Conservation (phyloP, 2,113 vertebrate species). For the Tenrec ecaudatus region DNA sequence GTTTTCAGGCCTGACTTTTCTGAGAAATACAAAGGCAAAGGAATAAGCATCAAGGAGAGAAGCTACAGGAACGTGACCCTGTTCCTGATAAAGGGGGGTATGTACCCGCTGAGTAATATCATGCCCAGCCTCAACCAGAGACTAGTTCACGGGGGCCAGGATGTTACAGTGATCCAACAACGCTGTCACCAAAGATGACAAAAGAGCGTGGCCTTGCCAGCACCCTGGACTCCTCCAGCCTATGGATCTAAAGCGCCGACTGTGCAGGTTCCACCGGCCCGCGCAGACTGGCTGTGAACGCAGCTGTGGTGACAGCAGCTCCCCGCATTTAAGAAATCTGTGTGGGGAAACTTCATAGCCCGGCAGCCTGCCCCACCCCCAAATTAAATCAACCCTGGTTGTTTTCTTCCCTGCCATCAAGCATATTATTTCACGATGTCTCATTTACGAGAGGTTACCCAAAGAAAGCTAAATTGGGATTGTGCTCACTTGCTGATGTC, state of each 20-base stretch:
- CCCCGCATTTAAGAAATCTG: slow-evolving; percentile 33
- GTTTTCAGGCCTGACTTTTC: neutral
- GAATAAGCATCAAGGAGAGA: neutral
- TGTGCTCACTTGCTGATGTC: slow-evolving; percentile 69
- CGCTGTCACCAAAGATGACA: slow-evolving; percentile 67
- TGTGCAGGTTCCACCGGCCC: slow-evolving; percentile 38
- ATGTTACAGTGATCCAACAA: neutral
- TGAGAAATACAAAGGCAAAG: neutral
- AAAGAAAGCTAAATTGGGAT: slow-evolving; percentile 45
- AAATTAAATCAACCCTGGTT: slow-evolving; percentile 46
- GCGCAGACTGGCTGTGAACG: slow-evolving; percentile 34
- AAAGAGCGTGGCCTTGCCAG: neutral
- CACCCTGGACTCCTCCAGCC: slow-evolving; percentile 44
- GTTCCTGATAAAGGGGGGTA: neutral
- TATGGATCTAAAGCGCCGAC: neutral
- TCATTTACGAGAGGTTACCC: slow-evolving; percentile 60
- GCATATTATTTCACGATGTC: slow-evolving; percentile 45
- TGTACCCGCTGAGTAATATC: neutral
- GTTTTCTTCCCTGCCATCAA: slow-evolving; percentile 65
- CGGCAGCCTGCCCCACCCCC: neutral
- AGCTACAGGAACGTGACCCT: fast-evolving
- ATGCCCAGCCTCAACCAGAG: fast-evolving
- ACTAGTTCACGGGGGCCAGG: fast-evolving
- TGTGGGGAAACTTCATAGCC: neutral
- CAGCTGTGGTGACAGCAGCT: neutral